Evolutionary conservation across 2,797 vertebrate species (phyloP).

Genomic region (Manis crassicaudata): DNA sequence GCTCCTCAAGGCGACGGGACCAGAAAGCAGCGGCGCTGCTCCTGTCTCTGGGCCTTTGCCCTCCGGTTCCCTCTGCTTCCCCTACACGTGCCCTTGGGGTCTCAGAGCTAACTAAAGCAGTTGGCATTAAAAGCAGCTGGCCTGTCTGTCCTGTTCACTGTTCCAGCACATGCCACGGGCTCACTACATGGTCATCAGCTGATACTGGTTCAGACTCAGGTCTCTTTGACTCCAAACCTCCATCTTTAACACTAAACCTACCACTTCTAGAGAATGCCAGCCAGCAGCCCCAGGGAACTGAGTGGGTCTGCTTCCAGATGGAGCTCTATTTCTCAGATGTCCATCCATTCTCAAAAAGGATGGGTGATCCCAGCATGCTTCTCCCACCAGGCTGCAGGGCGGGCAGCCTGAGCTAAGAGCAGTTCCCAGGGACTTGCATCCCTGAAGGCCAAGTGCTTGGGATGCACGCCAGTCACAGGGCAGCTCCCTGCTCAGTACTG

Average conservation of each 20-base stretch:
- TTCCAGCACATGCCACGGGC: accelerated
- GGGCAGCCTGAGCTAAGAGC: not conserved
- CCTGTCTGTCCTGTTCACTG: not conserved
- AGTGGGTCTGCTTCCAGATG: accelerated
- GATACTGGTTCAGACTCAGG: not conserved
- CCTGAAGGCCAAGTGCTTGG: not conserved
- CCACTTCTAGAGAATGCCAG: not conserved
- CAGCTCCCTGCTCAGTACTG: accelerated
- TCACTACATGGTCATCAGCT: not conserved
- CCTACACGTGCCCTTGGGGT: accelerated
- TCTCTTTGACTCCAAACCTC: not conserved
- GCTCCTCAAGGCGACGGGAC: accelerated
- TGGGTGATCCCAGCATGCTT: accelerated
- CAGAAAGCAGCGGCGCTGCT: not conserved
- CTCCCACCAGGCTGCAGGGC: accelerated
- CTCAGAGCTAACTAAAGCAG: too few species aligned
- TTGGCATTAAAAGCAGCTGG: not conserved
- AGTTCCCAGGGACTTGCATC: not conserved
- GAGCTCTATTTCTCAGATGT: not conserved
- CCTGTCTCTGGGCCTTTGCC: not conserved
- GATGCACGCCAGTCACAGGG: accelerated
- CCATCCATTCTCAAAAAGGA: not conserved
- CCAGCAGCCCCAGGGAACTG: not conserved
- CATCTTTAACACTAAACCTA: not conserved
- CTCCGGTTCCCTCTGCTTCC: too few species aligned